These are phyloP conservation scores for Lymantria monacha DNA, from an alignment of 2,888 invertebrate species.

Conservation along the genomic window DNA sequence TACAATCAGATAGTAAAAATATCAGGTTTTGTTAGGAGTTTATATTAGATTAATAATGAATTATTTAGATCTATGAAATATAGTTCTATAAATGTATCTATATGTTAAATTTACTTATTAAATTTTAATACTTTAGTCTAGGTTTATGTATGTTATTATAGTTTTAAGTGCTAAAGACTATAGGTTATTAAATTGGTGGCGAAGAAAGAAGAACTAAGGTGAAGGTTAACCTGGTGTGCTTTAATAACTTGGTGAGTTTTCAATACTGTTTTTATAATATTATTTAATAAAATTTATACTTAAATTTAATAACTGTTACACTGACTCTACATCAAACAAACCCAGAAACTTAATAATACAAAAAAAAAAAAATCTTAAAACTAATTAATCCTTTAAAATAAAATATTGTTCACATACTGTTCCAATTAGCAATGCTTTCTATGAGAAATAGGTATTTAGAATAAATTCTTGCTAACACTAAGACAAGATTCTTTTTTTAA, in stretches of 20 bases:
- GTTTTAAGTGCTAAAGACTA: conserved; percentile 27
- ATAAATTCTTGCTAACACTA: no score
- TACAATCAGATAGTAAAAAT: conserved; percentile 17
- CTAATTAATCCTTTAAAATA: no score
- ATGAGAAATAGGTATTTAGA: no score
- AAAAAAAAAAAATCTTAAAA: no score
- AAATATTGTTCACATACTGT: no score
- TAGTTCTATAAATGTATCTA: neutral
- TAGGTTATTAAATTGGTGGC: conserved; percentile 18
- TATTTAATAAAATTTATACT: neutral
- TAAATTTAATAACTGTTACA: no score
- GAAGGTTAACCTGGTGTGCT: neutral
- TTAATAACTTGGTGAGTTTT: conserved; percentile 21
- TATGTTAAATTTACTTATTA: no score
- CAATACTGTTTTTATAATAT: neutral
- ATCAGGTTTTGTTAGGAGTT: conserved; percentile 3
- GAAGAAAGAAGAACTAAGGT: conserved; percentile 5
- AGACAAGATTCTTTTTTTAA: no score
- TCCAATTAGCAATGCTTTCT: neutral
- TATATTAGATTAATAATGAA: neutral
- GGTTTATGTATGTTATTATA: conserved; percentile 14
- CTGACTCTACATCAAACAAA: no score
- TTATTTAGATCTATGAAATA: neutral
- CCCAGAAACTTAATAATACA: no score
- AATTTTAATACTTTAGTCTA: neutral